Percentiles rank a stretch among this genome's conserved stretches.
phyloP scores from a whole-genome alignment of 2,888 invertebrate genomes.

The Cistogaster globosa region DNA sequence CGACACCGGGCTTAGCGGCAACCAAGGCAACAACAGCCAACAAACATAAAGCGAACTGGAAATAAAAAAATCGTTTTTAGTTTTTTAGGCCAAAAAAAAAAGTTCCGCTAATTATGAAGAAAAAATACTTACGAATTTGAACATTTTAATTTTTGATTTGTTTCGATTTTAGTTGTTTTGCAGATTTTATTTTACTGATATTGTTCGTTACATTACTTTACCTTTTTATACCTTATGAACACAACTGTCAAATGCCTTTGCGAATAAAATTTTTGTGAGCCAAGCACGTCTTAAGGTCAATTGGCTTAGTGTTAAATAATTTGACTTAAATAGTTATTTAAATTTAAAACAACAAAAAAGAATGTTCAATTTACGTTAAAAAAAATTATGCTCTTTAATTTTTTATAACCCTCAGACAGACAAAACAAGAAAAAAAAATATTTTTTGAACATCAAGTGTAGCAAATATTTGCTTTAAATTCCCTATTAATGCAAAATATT shows the following conservation, averaged over 20 bases:
- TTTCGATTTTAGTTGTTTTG: conserved; percentile 62
- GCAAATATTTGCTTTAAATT: background rate
- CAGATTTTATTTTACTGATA: conserved; percentile 56
- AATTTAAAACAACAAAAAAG: background rate
- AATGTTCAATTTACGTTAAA: no score
- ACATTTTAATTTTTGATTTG: conserved; percentile 76
- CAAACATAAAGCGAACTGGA: conserved; percentile 71
- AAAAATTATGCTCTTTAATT: no score
- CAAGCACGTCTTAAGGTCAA: conserved; percentile 65
- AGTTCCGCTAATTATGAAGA: background rate
- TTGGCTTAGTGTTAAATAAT: conserved; percentile 50
- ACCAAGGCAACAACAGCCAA: conserved; percentile 72
- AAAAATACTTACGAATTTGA: conserved; percentile 60
- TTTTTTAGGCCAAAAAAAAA: background rate
- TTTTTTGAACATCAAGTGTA: background rate
- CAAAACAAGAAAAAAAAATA: no score
- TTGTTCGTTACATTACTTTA: conserved; percentile 20
- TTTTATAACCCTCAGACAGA: no score
- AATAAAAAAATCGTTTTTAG: background rate
- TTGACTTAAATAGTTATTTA: conserved; percentile 23
- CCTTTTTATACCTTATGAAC: conserved; percentile 49
- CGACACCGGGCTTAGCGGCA: conserved; percentile 74
- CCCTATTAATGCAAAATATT: conserved; percentile 10
- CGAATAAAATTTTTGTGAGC: conserved; percentile 2
- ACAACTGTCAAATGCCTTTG: background rate